Evolutionary conservation across 2,113 vertebrate species (phyloP), one percentile per base, ranked within the genome.

Genomic region (Erpornis zantholeuca): DNA sequence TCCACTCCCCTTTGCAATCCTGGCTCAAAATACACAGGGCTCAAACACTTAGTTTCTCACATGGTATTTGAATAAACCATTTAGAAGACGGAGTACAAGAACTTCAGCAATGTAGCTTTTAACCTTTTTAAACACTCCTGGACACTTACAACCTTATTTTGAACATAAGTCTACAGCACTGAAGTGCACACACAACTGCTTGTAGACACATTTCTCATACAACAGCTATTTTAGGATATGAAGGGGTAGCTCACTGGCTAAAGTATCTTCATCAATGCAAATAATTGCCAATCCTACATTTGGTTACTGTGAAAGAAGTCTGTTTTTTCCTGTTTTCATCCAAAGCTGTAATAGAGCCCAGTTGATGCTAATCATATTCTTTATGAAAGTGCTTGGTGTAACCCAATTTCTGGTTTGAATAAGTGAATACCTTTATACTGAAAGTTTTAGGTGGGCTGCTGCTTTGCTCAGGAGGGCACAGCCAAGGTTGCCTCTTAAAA

Each of bases 221-320:
- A 20, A 83, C 93, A 69, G 27, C 28, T 94, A 83, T 60, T 88
- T 69, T 71, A 95, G 31, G 63, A 96, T 96, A 54, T 81, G 54
- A 94, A 90, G 61, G 29, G 42, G 57, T 76, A 94, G 83, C 50
- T 63, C 75, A 88, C 69, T 96, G 95, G 69, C 66, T 69, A 28
- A 85, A 84, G 29, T 35, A 75, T 64, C 49, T 70, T 79, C 77
- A 65, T 89, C 76, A 91, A 36, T 82, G 53, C 59, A 97, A 97
- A 94, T 42, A 95, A 68, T 80, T 1, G 2, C 3, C 56, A 94
- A 29, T 38, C 23, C 56, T 38, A 22, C 18, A 75, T 4, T 35
- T 36, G 29, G 25, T 16, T 89, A 59, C 36, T 50, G 5, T 27
- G 16, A 70, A 77, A 77, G 15, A 36, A 63, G 27, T 22, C 27